Percentiles rank a stretch among this genome's conserved stretches.
These are phyloP conservation scores for Pyrocephalus nanus DNA, from an alignment of 2,797 vertebrate genomes.

Conservation along the genomic window DNA sequence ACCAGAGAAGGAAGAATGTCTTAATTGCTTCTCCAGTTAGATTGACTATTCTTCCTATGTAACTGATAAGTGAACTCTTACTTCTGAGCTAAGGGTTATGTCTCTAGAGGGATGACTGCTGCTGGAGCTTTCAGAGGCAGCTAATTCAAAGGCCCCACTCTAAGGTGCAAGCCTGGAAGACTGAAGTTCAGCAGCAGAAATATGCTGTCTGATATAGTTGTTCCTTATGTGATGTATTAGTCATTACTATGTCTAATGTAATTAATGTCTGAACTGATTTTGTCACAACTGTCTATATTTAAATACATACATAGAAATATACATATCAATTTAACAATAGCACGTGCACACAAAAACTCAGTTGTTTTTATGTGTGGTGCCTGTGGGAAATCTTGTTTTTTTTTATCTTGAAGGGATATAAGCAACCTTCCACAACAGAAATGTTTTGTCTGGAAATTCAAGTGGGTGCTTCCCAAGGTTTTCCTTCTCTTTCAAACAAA, in stretches of 20 bases:
- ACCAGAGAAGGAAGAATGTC: not conserved
- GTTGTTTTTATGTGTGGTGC: not conserved
- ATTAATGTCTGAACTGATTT: not conserved
- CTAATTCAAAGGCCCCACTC: not conserved
- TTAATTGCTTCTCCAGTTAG: not conserved
- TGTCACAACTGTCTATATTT: not conserved
- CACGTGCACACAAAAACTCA: accelerated
- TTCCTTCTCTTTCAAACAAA: not conserved
- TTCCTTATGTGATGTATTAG: not conserved
- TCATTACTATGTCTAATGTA: not conserved
- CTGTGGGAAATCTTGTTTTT: not conserved
- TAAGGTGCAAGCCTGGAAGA: not conserved
- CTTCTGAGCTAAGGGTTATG: not conserved
- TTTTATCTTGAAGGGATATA: not conserved
- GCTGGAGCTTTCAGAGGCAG: not conserved
- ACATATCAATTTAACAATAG: not conserved
- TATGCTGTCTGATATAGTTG: not conserved
- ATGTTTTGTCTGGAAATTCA: not conserved
- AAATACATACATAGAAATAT: not conserved
- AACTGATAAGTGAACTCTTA: not conserved
- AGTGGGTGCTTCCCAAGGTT: not conserved
- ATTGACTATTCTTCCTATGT: not conserved
- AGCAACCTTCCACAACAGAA: not conserved
- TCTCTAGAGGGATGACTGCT: not conserved
- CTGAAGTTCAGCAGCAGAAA: not conserved